A percentile compares a stretch with the other conserved stretches of the same genome.
Conservation (phyloP, 2,113 vertebrate species). For the Hippocampus barbouri region DNA sequence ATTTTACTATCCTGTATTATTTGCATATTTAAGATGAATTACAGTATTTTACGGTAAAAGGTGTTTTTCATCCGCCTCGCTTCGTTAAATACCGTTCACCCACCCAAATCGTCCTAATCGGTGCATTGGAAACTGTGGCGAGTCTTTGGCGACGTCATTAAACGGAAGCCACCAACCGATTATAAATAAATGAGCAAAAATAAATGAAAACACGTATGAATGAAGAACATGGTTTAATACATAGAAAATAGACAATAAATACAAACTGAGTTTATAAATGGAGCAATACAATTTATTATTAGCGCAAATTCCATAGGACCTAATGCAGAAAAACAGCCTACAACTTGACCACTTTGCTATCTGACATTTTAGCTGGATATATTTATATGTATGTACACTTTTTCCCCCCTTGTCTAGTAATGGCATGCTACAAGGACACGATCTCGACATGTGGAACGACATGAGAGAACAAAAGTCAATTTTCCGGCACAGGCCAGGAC, state of each 20-base stretch:
- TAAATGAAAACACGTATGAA: too few species aligned
- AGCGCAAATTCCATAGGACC: constrained; percentile 64
- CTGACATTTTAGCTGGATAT: constrained; percentile 73
- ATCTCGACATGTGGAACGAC: constrained; percentile 41
- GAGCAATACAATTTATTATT: constrained; percentile 68
- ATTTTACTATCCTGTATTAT: too few species aligned
- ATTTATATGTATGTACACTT: constrained; percentile 74
- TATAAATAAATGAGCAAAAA: too few species aligned
- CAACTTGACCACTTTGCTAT: constrained; percentile 64
- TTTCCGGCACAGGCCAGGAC: constrained; percentile 10
- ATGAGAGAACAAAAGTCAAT: constrained; percentile 11
- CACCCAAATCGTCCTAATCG: not conserved
- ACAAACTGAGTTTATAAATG: constrained; percentile 37
- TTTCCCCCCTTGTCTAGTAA: constrained; percentile 56
- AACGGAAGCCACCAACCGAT: too few species aligned
- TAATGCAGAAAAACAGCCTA: constrained; percentile 66
- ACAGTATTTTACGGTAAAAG: too few species aligned
- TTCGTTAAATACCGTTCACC: too few species aligned
- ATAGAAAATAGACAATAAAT: not conserved
- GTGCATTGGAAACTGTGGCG: not conserved
- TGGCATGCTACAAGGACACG: constrained; percentile 71
- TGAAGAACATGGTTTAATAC: too few species aligned
- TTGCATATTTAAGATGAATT: too few species aligned
- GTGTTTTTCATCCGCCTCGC: too few species aligned
- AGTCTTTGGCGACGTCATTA: not conserved